Evolutionary conservation across 2,797 vertebrate species (phyloP).

Genomic region (Ctenochaetus hawaiiensis): DNA sequence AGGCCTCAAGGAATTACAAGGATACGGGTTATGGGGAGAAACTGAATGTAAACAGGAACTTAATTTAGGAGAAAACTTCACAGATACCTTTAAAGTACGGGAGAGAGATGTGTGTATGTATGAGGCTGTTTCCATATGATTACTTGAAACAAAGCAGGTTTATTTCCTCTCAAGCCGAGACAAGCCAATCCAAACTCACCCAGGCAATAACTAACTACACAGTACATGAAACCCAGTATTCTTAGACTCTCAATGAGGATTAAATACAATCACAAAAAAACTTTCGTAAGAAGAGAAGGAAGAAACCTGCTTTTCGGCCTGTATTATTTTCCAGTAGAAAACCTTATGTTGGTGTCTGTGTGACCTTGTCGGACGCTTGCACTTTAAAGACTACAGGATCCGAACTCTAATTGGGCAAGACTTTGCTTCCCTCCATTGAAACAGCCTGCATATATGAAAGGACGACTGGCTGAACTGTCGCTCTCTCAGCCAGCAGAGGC

Average conservation of each 20-base stretch:
- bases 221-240: not conserved
- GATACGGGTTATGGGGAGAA: not conserved
- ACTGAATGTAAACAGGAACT: not conserved
- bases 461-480: constrained; percentile 63
- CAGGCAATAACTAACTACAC: not conserved
- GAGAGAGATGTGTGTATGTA: not conserved
- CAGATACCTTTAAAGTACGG: not conserved
- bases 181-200: not conserved
- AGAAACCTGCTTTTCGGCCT: not conserved
- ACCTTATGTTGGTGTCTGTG: constrained; percentile 1
- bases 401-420: constrained; percentile 56
- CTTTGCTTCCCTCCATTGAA: constrained; percentile 60
- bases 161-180: constrained; percentile 1
- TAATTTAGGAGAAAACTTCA: not conserved
- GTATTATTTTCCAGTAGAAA: constrained; percentile 23
- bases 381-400: constrained; percentile 21
- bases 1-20: no score
- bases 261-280: not conserved
- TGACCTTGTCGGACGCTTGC: constrained; percentile 16
- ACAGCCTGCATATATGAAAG: constrained; percentile 37
- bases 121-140: not conserved
- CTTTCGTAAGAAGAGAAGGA: not conserved
- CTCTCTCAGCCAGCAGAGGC: constrained; percentile 65
- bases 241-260: not conserved
- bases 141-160: not conserved